phyloP scores from a whole-genome alignment of 2,888 invertebrate genomes.

The Romanomermis culicivorax region DNA sequence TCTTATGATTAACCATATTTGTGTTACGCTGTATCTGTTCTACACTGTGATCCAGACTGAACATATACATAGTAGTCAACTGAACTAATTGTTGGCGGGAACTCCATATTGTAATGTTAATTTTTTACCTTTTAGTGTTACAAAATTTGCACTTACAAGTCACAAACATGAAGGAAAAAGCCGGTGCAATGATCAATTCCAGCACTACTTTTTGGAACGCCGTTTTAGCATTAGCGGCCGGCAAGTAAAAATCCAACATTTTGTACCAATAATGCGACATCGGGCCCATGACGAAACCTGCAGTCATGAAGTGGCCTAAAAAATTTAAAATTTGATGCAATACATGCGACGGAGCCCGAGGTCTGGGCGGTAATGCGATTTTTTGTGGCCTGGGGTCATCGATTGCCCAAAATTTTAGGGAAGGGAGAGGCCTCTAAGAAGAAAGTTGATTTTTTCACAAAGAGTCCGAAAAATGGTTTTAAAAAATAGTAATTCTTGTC shows the following conservation, averaged over 20 bases:
- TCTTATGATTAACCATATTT: too few species aligned
- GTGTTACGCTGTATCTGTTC: too few species aligned
- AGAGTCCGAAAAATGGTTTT: too few species aligned
- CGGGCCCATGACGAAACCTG: conserved; percentile 56
- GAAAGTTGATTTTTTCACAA: too few species aligned
- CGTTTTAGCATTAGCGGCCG: conserved; percentile 37
- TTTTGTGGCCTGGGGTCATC: neutral
- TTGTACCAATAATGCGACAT: conserved; percentile 64
- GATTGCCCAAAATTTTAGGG: too few species aligned
- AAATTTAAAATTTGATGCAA: conserved; percentile 5
- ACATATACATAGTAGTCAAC: too few species aligned
- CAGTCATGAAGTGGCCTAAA: conserved; percentile 45
- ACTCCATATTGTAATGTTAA: too few species aligned
- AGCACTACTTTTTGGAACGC: conserved; percentile 47
- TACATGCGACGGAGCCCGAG: neutral
- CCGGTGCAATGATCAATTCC: conserved; percentile 34
- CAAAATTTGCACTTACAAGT: conserved; percentile 22
- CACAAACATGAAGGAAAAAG: conserved; percentile 29
- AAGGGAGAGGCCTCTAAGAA: neutral
- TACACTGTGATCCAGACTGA: too few species aligned
- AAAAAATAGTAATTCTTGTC: too few species aligned
- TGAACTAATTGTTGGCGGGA: too few species aligned
- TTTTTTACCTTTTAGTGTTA: too few species aligned
- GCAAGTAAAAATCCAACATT: conserved; percentile 41
- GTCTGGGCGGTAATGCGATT: neutral